These are phyloP conservation scores for Orthosia incerta DNA, from an alignment of 2,888 invertebrate species.

Conservation along the genomic window DNA sequence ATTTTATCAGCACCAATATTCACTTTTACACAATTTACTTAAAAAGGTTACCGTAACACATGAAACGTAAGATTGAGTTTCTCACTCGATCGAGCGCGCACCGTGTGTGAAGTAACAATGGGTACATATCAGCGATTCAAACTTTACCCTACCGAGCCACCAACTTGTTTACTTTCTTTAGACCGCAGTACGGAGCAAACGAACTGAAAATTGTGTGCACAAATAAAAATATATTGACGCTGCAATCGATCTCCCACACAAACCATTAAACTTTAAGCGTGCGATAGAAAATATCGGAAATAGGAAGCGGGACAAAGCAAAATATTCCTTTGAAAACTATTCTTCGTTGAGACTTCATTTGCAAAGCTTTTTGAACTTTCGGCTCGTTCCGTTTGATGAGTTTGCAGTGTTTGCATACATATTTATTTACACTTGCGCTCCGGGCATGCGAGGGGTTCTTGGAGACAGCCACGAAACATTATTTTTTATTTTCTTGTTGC, in stretches of 20 bases:
- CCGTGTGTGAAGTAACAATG: conserved; percentile 69
- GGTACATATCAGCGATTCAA: conserved; percentile 66
- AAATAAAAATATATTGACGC: conserved; percentile 86
- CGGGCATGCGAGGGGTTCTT: conserved; percentile 18
- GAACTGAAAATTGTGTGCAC: conserved; percentile 81
- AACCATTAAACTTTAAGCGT: conserved; percentile 85
- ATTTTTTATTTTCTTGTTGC: conserved; percentile 21
- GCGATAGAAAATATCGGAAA: conserved; percentile 82
- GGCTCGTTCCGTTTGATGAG: conserved; percentile 68
- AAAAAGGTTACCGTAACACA: conserved; percentile 58
- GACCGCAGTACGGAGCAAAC: conserved; percentile 72
- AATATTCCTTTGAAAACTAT: conserved; percentile 84
- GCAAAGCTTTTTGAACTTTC: conserved; percentile 73
- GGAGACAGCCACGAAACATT: background rate
- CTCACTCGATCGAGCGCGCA: conserved; percentile 65
- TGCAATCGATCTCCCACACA: conserved; percentile 82
- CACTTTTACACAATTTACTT: conserved; percentile 56
- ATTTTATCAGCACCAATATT: conserved; percentile 53
- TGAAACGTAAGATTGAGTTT: conserved; percentile 66
- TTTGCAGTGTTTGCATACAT: conserved; percentile 65
- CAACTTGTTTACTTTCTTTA: conserved; percentile 68
- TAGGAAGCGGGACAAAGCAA: conserved; percentile 80
- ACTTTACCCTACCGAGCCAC: conserved; percentile 51
- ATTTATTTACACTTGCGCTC: conserved; percentile 63
- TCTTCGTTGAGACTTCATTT: conserved; percentile 77